Percentiles rank a stretch among this genome's conserved stretches.
These are phyloP conservation scores for Eustalomyia histrio DNA, from an alignment of 2,888 invertebrate genomes.

Conservation along the genomic window DNA sequence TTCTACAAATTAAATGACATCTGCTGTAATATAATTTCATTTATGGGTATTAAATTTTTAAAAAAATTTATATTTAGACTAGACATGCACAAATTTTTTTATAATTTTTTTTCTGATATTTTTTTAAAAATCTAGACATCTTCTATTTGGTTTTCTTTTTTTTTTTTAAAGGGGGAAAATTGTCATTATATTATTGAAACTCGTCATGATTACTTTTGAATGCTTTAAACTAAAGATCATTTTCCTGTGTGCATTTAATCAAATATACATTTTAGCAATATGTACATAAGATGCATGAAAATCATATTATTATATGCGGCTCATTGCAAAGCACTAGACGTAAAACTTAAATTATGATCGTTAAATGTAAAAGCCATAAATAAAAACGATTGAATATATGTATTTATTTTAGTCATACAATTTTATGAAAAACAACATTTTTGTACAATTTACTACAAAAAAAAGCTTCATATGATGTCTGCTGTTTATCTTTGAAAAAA, in stretches of 20 bases:
- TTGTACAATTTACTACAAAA: not conserved
- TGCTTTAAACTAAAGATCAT: slow-evolving; percentile 10
- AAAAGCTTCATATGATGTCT: too few species aligned
- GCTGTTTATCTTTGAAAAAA: too few species aligned
- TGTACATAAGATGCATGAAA: slow-evolving; percentile 69
- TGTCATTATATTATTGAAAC: slow-evolving; percentile 51
- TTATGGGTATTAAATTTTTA: slow-evolving; percentile 64
- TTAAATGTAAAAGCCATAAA: slow-evolving; percentile 13
- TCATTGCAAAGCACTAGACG: slow-evolving; percentile 79
- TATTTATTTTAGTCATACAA: not conserved
- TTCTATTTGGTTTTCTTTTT: slow-evolving; percentile 42
- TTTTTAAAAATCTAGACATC: slow-evolving; percentile 17
- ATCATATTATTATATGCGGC: slow-evolving; percentile 74
- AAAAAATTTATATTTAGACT: slow-evolving; percentile 35
- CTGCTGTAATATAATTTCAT: slow-evolving; percentile 55
- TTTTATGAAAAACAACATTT: not conserved
- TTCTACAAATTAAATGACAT: slow-evolving; percentile 55
- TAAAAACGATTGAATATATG: slow-evolving; percentile 25
- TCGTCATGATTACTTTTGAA: slow-evolving; percentile 23
- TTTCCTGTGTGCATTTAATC: not conserved
- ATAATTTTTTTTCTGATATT: not conserved
- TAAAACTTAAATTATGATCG: slow-evolving; percentile 72
- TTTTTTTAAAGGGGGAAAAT: slow-evolving; percentile 45
- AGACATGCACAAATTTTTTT: not conserved
- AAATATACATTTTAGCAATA: slow-evolving; percentile 13